Evolutionary conservation across 2,113 vertebrate genomes (phyloP), one percentile per base, ranked within the genome.

Genomic region (Pelecanus crispus): DNA sequence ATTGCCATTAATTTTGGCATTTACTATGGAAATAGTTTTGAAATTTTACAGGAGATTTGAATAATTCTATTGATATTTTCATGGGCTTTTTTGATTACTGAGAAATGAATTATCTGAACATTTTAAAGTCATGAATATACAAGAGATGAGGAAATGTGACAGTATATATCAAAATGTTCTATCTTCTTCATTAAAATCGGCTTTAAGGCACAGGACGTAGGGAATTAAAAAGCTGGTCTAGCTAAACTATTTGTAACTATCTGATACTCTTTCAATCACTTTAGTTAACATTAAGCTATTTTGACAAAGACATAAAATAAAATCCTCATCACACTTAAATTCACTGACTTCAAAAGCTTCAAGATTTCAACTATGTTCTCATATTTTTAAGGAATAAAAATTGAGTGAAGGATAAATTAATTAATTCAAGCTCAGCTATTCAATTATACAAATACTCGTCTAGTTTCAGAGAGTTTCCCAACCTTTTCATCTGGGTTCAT

Each of bases 11-110:
- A 94, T 94, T 96, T 95, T 96, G 89, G 74, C 65, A 95, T 94
- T 97, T 94, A 85, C 67, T 91, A 32, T 6, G 81, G 84, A 92
- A 97, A 96, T 92, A 81, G 75, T 95, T 95, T 53, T 82, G 77
- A 97, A 97, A 96, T 97, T 97, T 93, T 87, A 88, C 45, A 25
- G 71, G 44, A 83, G 38, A 86, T 96, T 96, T 90, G 81, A 98
- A 96, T 97, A 96, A 94, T 95, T 96, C 92, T 94, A 95, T 90
- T 97, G 93, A 93, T 97, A 92, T 96, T 98, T 97, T 92, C 95
- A 82, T 28, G 26, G 45, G 42, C 18, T 71, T 86, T 97, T 97
- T 94, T 88, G 72, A 96, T 97, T 80, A 96, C 67, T 21, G 52
- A 87, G 67, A 95, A 96, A 95, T 50, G 36, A 97, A 97, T 95